phyloP scores from a whole-genome alignment of 1,140 invertebrate species.

The Armadillidium nasatum region DNA sequence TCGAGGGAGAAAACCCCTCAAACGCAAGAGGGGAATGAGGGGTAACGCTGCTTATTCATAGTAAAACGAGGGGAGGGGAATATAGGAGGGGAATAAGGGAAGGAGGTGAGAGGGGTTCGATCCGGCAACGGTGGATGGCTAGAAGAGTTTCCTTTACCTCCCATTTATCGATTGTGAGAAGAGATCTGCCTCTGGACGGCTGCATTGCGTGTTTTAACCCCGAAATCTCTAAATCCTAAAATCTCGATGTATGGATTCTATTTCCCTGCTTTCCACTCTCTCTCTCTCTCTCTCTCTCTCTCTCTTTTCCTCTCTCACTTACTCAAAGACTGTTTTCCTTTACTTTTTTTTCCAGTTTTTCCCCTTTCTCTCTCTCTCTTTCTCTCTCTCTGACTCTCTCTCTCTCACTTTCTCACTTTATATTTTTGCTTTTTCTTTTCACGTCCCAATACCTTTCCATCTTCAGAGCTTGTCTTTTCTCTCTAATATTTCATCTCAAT shows the following conservation, averaged over 20 bases:
- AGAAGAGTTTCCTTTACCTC: not conserved
- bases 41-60: not conserved
- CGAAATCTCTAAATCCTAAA: conserved; percentile 8
- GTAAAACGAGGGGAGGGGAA: not conserved
- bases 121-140: not conserved
- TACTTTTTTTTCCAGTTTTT: too few species aligned
- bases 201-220: conserved; percentile 3
- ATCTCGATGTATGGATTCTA: not conserved
- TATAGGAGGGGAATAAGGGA: not conserved
- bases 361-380: too few species aligned
- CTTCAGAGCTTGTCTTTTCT: too few species aligned
- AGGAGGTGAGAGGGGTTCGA: not conserved
- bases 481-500: too few species aligned
- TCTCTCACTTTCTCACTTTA: not conserved
- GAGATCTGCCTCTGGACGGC: not conserved
- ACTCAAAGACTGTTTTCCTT: not conserved
- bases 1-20: not conserved
- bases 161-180: not conserved
- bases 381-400: too few species aligned
- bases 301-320: not conserved
- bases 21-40: not conserved
- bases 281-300: conserved; percentile 6
- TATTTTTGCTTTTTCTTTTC: not conserved
- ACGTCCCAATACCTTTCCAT: not conserved
- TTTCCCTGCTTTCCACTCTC: not conserved